Base-by-base conservation (phyloP, 2,113 vertebrate species). In the Lontra canadensis region DNA sequence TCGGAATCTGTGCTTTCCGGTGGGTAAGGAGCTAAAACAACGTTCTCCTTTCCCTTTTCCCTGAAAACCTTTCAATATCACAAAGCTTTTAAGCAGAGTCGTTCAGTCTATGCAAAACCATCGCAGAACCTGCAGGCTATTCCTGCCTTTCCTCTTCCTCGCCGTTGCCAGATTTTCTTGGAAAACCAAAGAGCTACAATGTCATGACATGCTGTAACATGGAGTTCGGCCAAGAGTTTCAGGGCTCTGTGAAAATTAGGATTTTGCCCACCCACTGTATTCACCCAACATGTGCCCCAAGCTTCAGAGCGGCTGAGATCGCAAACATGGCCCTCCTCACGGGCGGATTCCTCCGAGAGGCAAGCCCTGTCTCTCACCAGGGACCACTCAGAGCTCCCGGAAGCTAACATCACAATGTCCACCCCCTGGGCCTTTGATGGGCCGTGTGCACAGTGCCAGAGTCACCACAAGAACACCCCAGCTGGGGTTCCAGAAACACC, bases 121-220 rank as follows among this genome's bases (percentile, higher is more conserved):
- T 88, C 83, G 29, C 20, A 93, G 83, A 84, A 65, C 39, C 59
- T 31, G 44, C 20, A 88, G 44, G 52, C 39, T 47, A 95, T 93
- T 92, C 67, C 79, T 93, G 73, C 49, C 52, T 96, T 92, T 91
- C n/a, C 11, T 55, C 44, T 83, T 81, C 65, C 74, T 91, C 57
- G 86, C 34, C 21, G 26, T 34, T 76, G 29, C 85, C 44, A 88
- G 59, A 73, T 73, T 94, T 95, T 94, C 90, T 91, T 69, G 94
- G 96, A 92, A 96, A 96, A 83, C 42, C 31, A 34, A 67, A 96
- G 61, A 92, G 42, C 67, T 63, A 21, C 25, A 76, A n/a, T 67
- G 83, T 44, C 29, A n/a, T 42, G 26, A 25, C 29, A 18, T 29
- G n/a, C 34, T 88, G 1, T 44, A 63, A 81, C 2, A 57, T 1